phyloP scores from a whole-genome alignment of 2,113 vertebrate genomes.

The Prunella fulvescens region DNA sequence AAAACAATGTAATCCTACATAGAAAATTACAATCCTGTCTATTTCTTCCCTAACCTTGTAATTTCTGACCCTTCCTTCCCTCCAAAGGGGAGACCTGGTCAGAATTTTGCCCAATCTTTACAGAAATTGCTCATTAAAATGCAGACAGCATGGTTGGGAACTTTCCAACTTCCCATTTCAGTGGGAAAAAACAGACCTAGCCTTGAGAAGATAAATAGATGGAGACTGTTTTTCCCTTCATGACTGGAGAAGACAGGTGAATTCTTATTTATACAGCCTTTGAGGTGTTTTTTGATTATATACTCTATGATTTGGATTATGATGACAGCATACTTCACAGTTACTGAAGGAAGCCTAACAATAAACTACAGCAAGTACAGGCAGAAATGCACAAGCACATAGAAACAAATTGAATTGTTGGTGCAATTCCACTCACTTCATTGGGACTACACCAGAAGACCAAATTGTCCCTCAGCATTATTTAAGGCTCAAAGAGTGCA shows the following conservation, averaged over 20 bases:
- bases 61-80: neutral
- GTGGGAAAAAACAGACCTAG: neutral
- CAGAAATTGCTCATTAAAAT: neutral
- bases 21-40: neutral
- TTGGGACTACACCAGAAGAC: neutral
- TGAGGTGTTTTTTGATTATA: neutral
- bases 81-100: neutral
- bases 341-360: neutral
- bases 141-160: neutral
- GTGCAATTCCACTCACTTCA: neutral
- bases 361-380: neutral
- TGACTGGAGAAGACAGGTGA: neutral
- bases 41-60: neutral
- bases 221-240: neutral
- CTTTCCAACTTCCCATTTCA: neutral
- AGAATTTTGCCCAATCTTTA: neutral
- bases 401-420: neutral
- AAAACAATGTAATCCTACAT: neutral
- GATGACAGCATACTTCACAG: neutral
- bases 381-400: neutral
- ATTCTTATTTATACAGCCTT: neutral
- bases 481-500: conserved; percentile 13
- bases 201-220: neutral
- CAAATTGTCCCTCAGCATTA: conserved; percentile 12
- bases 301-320: neutral